phyloP scores from a whole-genome alignment of 2,888 invertebrate genomes.

The Pediacus dermestoides region DNA sequence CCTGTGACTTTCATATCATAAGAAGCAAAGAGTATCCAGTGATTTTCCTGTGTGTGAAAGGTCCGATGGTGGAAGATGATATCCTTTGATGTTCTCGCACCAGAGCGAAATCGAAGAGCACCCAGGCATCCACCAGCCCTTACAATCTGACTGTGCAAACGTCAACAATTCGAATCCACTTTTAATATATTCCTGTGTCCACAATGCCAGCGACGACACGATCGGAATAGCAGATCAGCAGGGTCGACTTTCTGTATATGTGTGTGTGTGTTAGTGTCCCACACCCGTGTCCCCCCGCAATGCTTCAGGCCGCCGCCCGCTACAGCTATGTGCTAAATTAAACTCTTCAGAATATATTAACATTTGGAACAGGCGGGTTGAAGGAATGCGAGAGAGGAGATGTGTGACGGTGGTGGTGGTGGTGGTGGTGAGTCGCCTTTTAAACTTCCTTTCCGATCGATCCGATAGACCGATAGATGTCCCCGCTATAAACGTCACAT shows the following conservation, averaged over 20 bases:
- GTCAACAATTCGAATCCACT: conserved; percentile 50
- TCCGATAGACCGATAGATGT: conserved; percentile 32
- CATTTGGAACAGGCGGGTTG: conserved; percentile 46
- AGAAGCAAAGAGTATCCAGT: conserved; percentile 24
- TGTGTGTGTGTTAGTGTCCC: conserved; percentile 1
- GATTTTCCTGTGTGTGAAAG: conserved; percentile 24
- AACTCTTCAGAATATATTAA: conserved; percentile 52
- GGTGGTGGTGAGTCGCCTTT: conserved; percentile 10
- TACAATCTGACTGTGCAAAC: conserved; percentile 45
- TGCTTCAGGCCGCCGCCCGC: conserved; percentile 29
- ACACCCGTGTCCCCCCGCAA: conserved; percentile 20
- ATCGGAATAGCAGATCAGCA: conserved; percentile 48
- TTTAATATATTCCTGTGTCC: conserved; percentile 52
- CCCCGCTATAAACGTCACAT: conserved; percentile 29
- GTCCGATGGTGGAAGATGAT: conserved; percentile 33
- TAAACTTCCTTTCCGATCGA: conserved; percentile 20
- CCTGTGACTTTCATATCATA: too few species aligned
- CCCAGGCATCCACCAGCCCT: conserved; percentile 23
- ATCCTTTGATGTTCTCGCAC: conserved; percentile 42
- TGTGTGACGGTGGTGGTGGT: conserved; percentile 9
- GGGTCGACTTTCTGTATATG: conserved; percentile 13
- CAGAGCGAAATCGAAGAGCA: conserved; percentile 19
- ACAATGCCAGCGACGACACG: conserved; percentile 48
- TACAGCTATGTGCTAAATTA: conserved; percentile 51
- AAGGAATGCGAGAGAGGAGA: conserved; percentile 28